Conservation (phyloP, 2,888 invertebrate species). For the Spialia ferax region DNA sequence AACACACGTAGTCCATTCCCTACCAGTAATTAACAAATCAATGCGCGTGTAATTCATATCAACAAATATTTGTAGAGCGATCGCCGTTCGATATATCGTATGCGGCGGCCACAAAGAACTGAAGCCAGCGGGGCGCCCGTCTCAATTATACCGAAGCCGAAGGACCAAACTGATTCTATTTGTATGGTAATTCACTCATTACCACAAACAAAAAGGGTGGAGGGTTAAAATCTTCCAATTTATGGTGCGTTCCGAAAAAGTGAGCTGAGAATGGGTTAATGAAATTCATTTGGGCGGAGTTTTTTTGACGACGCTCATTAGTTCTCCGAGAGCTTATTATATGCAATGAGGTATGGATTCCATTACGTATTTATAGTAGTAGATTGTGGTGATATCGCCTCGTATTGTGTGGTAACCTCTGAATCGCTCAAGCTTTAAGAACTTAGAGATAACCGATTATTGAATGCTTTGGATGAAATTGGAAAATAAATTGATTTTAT, state of each 20-base stretch:
- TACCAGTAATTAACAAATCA: slow-evolving; percentile 49
- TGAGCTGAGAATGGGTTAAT: slow-evolving; percentile 52
- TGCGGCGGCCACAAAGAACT: slow-evolving; percentile 69
- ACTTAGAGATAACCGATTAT: neutral
- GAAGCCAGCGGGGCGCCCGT: slow-evolving; percentile 75
- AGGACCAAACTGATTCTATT: slow-evolving; percentile 76
- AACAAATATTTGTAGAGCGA: slow-evolving; percentile 74
- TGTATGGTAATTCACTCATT: slow-evolving; percentile 85
- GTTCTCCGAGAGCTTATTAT: slow-evolving; percentile 33
- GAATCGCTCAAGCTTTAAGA: neutral
- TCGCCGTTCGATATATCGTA: slow-evolving; percentile 39
- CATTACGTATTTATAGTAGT: slow-evolving; percentile 32
- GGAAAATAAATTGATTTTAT: neutral
- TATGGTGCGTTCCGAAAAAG: slow-evolving; percentile 58
- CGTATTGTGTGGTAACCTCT: neutral
- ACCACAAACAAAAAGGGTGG: slow-evolving; percentile 75
- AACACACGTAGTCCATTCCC: slow-evolving; percentile 36
- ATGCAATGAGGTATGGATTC: slow-evolving; percentile 30
- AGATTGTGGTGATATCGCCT: slow-evolving; percentile 18
- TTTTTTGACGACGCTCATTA: slow-evolving; percentile 25
- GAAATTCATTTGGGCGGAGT: slow-evolving; percentile 44
- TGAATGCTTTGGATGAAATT: neutral
- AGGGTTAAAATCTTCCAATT: slow-evolving; percentile 63
- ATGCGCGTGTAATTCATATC: slow-evolving; percentile 44
- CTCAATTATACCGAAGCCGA: slow-evolving; percentile 75